These are phyloP conservation scores for Tenthredo livida DNA, from an alignment of 2,888 invertebrate species.

Conservation along the genomic window DNA sequence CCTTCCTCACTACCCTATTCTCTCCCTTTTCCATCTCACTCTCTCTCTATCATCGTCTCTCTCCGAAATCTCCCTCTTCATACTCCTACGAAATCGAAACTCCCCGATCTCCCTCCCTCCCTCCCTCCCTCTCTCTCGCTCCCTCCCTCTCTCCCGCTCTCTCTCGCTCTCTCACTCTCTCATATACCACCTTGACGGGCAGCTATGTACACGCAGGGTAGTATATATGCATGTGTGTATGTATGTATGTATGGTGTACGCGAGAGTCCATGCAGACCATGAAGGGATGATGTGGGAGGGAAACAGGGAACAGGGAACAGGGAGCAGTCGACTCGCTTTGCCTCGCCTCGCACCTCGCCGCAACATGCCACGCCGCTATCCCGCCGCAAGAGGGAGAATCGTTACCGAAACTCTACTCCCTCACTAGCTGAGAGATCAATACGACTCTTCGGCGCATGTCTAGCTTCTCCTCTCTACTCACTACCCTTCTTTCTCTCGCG, in stretches of 20 bases:
- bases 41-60: neutral
- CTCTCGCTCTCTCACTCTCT: neutral
- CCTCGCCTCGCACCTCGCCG: neutral
- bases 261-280: neutral
- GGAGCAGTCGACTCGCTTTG: neutral
- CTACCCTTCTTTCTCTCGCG: constrained; percentile 15
- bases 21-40: neutral
- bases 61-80: constrained; percentile 20
- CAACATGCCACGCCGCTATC: constrained; percentile 62
- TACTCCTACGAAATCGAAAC: constrained; percentile 8
- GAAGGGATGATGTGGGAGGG: constrained; percentile 13
- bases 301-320: constrained; percentile 41
- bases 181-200: neutral
- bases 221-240: neutral
- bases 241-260: neutral
- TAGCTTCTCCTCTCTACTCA: constrained; percentile 37
- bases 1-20: neutral
- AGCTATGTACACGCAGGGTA: constrained; percentile 3
- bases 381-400: constrained; percentile 76
- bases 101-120: constrained; percentile 10
- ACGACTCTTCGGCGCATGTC: constrained; percentile 76
- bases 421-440: constrained; percentile 70
- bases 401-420: constrained; percentile 71
- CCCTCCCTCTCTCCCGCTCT: no score
- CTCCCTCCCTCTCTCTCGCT: no score